Conservation (phyloP, 1,140 invertebrate species). For the Pogonomyrmex barbatus region DNA sequence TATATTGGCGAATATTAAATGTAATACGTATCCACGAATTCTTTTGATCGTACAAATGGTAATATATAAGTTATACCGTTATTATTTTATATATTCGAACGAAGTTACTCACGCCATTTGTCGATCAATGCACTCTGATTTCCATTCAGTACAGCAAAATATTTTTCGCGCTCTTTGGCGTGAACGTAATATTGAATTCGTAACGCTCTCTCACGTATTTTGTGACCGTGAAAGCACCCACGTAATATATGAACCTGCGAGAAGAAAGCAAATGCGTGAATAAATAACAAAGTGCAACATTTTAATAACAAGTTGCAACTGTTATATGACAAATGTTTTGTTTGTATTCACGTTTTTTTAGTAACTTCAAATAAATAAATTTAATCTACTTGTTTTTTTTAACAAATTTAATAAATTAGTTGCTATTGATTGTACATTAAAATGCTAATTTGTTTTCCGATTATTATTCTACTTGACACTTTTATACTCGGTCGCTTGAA, state of each 20-base stretch:
- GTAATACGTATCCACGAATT: not conserved
- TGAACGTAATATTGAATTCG: constrained; percentile 34
- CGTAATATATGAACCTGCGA: constrained; percentile 1
- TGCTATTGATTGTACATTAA: not conserved
- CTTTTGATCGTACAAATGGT: not conserved
- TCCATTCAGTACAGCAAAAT: not conserved
- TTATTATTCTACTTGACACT: constrained; percentile 20
- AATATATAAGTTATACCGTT: not conserved
- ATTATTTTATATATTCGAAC: not conserved
- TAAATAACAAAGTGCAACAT: constrained; percentile 61
- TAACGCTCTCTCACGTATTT: constrained; percentile 49
- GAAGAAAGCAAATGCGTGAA: constrained; percentile 33
- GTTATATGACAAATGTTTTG: constrained; percentile 4
- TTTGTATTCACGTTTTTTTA: not conserved
- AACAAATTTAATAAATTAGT: not conserved
- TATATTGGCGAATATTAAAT: not conserved
- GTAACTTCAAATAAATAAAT: not conserved
- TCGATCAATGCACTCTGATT: constrained; percentile 25
- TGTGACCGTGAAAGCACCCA: constrained; percentile 63
- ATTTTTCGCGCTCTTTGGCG: constrained; percentile 28
- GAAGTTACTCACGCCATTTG: not conserved
- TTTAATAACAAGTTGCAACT: constrained; percentile 58
- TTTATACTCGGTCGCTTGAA: constrained; percentile 9
- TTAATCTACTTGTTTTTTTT: not conserved
- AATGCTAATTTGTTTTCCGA: not conserved